Conservation (phyloP, 2,888 invertebrate genomes). For the Pheosia tremula region DNA sequence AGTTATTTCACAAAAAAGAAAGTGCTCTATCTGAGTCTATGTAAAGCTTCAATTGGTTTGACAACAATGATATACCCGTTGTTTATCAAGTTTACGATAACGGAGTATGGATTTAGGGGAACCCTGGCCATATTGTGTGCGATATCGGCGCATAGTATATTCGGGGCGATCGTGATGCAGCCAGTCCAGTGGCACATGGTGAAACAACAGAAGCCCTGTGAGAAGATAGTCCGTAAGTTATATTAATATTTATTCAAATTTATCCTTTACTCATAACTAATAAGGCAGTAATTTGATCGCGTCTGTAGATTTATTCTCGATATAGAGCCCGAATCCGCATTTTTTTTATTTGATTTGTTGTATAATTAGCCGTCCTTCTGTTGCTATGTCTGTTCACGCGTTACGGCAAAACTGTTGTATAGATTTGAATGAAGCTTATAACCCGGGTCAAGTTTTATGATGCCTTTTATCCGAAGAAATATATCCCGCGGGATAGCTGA, state of each 20-base stretch:
- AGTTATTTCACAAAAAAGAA: conserved; percentile 89
- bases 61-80: conserved; percentile 88
- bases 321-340: too few relatives aligned
- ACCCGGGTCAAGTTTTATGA: too few relatives aligned
- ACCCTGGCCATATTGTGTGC: conserved; percentile 88
- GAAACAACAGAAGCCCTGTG: conserved; percentile 66
- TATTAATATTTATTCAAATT: not conserved
- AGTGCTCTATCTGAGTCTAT: conserved; percentile 88
- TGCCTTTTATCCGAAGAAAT: too few relatives aligned
- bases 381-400: too few relatives aligned
- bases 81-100: conserved; percentile 86
- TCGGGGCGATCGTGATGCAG: conserved; percentile 88
- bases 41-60: conserved; percentile 88
- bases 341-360: too few relatives aligned
- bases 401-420: too few relatives aligned
- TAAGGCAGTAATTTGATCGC: too few relatives aligned
- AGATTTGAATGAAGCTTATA: too few relatives aligned
- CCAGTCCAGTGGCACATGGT: conserved; percentile 90
- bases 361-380: too few relatives aligned
- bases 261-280: too few relatives aligned
- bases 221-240: conserved; percentile 75
- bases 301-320: too few relatives aligned
- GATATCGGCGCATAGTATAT: conserved; percentile 87
- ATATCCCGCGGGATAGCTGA: too few relatives aligned
- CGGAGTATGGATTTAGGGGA: conserved; percentile 88